Base-by-base conservation (phyloP, 2,888 invertebrate species). In the Nemotelus nigrinus region DNA sequence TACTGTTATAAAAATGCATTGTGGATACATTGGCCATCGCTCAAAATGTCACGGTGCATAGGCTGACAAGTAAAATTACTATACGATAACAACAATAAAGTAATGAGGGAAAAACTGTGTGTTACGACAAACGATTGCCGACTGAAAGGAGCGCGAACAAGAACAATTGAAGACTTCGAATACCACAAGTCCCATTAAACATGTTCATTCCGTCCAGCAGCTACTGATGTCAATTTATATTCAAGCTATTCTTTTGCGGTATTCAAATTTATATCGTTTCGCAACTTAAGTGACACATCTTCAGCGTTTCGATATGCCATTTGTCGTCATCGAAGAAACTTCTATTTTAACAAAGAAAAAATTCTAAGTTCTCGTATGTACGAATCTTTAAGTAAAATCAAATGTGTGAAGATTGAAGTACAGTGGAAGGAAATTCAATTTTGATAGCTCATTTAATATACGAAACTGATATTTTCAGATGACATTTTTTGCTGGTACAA, bases 231-330 rank as follows among this genome's bases (percentile, higher is more conserved):
- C 79, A 77, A 79, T 79, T 79, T 79, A 79, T 79, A 76, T 76
- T 70, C 64, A 50, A 64, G 72, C 63, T 58, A 68, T 55, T 60
- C 70, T 68, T 64, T 55, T 68, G 53, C 48, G 78, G 72, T 78
- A 79, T 79, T 79, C 78, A 79, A 79, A 79, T 79, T 79, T 79
- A 79, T 79, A 76, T 79, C 78, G 58, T 65, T 76, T 72, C 50
- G 50, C 76, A 70, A 53, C 60, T 53, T n/a, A 67, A 48, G 50
- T 79, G 79, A 79, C 79, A 78, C 76, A 64, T 79, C 77, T 63
- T 60, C 60, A 41, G 41, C 63, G 74, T 44, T 60, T 63, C 74
- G 74, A 74, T 74, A 74, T 74, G 60, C 63, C 48, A 74, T 74
- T 74, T 74, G 74, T 74, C 74, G 74, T 48, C 39, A 43, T 41